phyloP scores from a whole-genome alignment of 2,888 invertebrate species.

The Zele albiditarsus region DNA sequence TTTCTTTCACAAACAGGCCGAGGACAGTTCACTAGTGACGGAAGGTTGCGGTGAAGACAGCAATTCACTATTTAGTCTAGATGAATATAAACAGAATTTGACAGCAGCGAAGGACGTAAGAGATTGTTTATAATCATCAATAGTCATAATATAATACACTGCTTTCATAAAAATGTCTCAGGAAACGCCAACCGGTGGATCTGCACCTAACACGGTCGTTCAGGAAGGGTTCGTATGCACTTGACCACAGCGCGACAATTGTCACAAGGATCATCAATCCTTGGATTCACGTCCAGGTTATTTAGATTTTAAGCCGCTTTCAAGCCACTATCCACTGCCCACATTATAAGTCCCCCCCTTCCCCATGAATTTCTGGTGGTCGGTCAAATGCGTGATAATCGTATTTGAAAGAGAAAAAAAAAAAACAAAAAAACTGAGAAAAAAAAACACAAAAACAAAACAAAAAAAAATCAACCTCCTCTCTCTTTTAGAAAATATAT shows the following conservation, averaged over 20 bases:
- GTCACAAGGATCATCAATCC: constrained; percentile 58
- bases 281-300: constrained; percentile 65
- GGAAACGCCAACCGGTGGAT: constrained; percentile 61
- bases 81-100: constrained; percentile 67
- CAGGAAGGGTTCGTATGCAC: constrained; percentile 70
- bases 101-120: constrained; percentile 68
- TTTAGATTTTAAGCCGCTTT: constrained; percentile 64
- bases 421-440: constrained; percentile 13
- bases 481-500: constrained; percentile 48
- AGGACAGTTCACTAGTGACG: constrained; percentile 63
- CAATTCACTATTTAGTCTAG: constrained; percentile 68
- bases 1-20: constrained; percentile 54
- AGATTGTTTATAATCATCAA: constrained; percentile 25
- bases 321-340: constrained; percentile 67
- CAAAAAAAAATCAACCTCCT: constrained; percentile 46
- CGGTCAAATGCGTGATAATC: not conserved
- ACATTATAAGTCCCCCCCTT: constrained; percentile 63
- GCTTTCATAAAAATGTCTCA: constrained; percentile 50
- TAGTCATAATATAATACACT: constrained; percentile 29
- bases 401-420: constrained; percentile 30
- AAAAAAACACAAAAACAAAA: constrained; percentile 25
- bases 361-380: constrained; percentile 29
- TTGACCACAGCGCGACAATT: constrained; percentile 64
- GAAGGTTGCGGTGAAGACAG: constrained; percentile 68
- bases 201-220: constrained; percentile 56